Base-by-base conservation (phyloP, 2,797 vertebrate species). In the Malurus splendens region DNA sequence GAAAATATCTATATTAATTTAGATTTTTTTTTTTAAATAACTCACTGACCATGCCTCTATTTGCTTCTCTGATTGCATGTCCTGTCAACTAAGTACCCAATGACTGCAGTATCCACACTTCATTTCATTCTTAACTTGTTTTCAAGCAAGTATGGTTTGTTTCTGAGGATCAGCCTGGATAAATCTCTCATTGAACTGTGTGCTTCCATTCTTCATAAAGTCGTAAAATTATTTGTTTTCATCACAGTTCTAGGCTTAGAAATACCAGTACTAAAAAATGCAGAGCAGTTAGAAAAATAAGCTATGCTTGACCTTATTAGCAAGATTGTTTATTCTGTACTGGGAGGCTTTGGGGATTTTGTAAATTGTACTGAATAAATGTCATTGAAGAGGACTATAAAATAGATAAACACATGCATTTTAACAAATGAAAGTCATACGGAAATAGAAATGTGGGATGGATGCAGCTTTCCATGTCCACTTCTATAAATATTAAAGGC, bases 241-340 rank as follows among this genome's bases (percentile, higher is more conserved):
- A 19, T 79, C 33, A 50, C 56, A 33, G 66, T 57, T 67, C 54
- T 57, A 64, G 25, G 86, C 82, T 86, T 78, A 86, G 67, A 91
- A 80, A 84, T 54, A 59, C 44, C 54, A 88, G 32, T 36, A 23
- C 45, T 48, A 51, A 76, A 89, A 89, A 82, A 79, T 13, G 48
- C 55, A 78, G 87, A 73, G 56, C 25, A 25, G 18, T 87, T 68
- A 73, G 59, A 80, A 68, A 30, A 78, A 83, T 66, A 90, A 93
- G 81, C 77, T 92, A 8, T 71, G 45, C 45, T 86, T 89, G 64
- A 79, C 64, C 56, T 90, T 92, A 73, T 86, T 92, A 86, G 60
- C 65, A 84, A 67, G 68, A 65, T 51, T 11, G 2, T 18, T 78
- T 36, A 6, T 61, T 84, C 62, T 83, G 13, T 79, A 32, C 6